phyloP scores from a whole-genome alignment of 2,888 invertebrate species.

The Orthosia cruda region DNA sequence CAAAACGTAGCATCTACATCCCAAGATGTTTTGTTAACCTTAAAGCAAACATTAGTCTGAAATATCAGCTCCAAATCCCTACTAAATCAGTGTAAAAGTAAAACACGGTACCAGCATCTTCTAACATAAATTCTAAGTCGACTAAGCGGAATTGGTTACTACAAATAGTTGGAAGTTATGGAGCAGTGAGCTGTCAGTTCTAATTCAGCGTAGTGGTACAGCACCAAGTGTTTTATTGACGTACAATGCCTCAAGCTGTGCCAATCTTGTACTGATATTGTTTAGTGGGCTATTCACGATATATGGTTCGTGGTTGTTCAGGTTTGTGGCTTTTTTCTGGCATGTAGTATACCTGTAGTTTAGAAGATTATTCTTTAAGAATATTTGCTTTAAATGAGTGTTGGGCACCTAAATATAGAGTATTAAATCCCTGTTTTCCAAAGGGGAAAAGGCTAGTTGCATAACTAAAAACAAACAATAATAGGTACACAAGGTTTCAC shows the following conservation, averaged over 20 bases:
- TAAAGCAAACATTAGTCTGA: not conserved
- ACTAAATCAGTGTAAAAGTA: constrained; percentile 50
- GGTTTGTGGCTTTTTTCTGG: not conserved
- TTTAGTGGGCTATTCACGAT: constrained; percentile 36
- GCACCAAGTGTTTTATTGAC: constrained; percentile 57
- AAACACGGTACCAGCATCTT: constrained; percentile 48
- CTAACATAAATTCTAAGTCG: constrained; percentile 60
- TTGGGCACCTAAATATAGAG: too few species aligned
- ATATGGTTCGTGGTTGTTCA: constrained; percentile 5
- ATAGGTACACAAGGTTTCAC: not conserved
- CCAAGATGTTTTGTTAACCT: constrained; percentile 1
- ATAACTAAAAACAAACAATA: constrained; percentile 1
- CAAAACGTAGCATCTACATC: not conserved
- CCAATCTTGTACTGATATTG: constrained; percentile 57
- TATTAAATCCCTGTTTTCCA: not conserved
- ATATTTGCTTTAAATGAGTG: not conserved
- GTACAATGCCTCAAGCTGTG: constrained; percentile 54
- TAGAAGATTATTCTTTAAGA: not conserved
- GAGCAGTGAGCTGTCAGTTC: constrained; percentile 51
- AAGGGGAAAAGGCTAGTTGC: not conserved
- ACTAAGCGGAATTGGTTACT: constrained; percentile 62
- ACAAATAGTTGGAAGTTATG: constrained; percentile 61
- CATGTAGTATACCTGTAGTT: not conserved
- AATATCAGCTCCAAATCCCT: constrained; percentile 23
- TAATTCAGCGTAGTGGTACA: constrained; percentile 55